These are phyloP conservation scores for Acronicta alni DNA, from an alignment of 2,888 invertebrate genomes.

Conservation along the genomic window DNA sequence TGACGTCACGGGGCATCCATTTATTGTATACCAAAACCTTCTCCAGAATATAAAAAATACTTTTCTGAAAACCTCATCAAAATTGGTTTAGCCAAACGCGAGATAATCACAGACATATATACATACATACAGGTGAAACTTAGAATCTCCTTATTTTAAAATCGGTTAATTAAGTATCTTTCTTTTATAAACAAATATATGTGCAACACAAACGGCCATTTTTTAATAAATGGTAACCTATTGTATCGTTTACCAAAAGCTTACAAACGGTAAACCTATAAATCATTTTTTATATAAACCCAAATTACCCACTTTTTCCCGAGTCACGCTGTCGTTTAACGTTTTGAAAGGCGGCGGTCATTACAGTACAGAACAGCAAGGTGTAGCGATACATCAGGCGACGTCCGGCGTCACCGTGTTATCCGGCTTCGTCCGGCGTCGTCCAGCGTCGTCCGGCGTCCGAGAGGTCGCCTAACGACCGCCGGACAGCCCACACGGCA, in stretches of 20 bases:
- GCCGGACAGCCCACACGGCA: slow-evolving; percentile 39
- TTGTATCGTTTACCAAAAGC: slow-evolving; percentile 8
- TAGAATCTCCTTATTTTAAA: too few species aligned
- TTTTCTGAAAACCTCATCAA: too few species aligned
- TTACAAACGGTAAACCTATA: slow-evolving; percentile 1
- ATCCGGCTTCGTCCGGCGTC: slow-evolving; percentile 14
- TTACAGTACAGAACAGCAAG: slow-evolving; percentile 15
- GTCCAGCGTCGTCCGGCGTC: slow-evolving; percentile 17
- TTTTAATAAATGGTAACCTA: not conserved
- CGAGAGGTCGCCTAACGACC: slow-evolving; percentile 47
- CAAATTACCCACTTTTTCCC: slow-evolving; percentile 3
- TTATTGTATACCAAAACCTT: too few species aligned
- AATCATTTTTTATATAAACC: slow-evolving; percentile 11
- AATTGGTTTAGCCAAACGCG: too few species aligned
- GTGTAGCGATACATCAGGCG: slow-evolving; percentile 35
- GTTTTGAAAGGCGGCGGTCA: slow-evolving; percentile 1
- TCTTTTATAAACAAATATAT: too few species aligned
- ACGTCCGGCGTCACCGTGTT: slow-evolving; percentile 8
- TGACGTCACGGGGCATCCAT: too few species aligned
- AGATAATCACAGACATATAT: too few species aligned
- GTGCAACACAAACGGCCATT: not conserved
- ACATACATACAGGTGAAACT: too few species aligned
- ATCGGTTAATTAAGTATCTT: too few species aligned
- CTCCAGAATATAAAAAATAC: too few species aligned
- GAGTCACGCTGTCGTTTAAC: slow-evolving; percentile 20